Evolutionary conservation across 1,140 invertebrate genomes (phyloP), one percentile per base, ranked within the genome.

Genomic region (Heterodera schachtii): DNA sequence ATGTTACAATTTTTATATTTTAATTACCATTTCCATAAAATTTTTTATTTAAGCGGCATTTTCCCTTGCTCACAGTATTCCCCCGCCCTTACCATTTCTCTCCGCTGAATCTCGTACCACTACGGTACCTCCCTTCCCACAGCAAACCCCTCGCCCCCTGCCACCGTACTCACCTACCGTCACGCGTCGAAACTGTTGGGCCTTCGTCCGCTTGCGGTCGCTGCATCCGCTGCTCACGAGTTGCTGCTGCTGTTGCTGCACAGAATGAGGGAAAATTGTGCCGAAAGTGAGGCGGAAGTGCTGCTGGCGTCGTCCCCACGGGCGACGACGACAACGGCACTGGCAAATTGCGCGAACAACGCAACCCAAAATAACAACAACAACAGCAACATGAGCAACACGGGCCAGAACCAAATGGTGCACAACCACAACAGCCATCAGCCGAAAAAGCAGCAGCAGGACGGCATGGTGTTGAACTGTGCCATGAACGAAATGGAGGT

Each of bases 21-120:
- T 4, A 73, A 73, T 73, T 73, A 31, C 49, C 49, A 73, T 6
- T 73, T 31, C 71, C n/a, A n/a, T 41, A 73, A 73, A 73, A 31
- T 31, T 31, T 31, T 31, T 31, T 31, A 31, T 31, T 31, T 31
- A 0, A 31, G 31, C 31, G 31, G 31, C 31, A 31, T 73, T 47
- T 73, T 41, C 21, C 41, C 21, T 19, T 73, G n/a, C n/a, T 47
- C 19, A 19, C n/a, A 73, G 8, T 73, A 73, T 73, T 73, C 7
- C 49, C 49, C 6, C 9, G 6, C 6, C 46, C 7, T n/a, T 73
- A 4, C 13, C 44, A 46, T 21, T 5, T 31, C 71, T 21, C n/a
- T 41, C 21, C n/a, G n/a, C 9, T 52, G 52, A 11, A 11, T 52
- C 31, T 8, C 16, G 52, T 52, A 16, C 52, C 1, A 52, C 5